phyloP scores from a whole-genome alignment of 2,113 vertebrate species.

The Dipodomys stephensi region DNA sequence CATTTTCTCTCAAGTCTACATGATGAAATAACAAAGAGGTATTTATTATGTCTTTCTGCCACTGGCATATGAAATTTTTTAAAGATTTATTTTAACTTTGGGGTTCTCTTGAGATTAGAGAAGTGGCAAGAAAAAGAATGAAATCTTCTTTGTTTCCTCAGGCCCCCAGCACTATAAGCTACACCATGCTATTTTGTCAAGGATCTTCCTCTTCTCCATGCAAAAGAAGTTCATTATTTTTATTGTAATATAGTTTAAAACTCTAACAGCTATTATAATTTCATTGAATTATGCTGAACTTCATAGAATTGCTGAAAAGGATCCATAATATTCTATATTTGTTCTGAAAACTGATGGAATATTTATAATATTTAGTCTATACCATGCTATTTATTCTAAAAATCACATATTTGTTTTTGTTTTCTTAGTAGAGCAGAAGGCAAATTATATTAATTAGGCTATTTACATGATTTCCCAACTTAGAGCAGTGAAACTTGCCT shows the following conservation, averaged over 20 bases:
- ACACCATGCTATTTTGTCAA: conserved; percentile 62
- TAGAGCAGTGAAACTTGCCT: conserved; percentile 88
- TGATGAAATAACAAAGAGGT: conserved; percentile 82
- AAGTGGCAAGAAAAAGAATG: conserved; percentile 81
- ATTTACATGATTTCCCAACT: conserved; percentile 91
- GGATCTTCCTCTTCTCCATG: conserved; percentile 76
- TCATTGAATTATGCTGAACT: conserved; percentile 83
- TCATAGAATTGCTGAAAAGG: conserved; percentile 76
- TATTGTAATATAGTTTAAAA: conserved; percentile 75
- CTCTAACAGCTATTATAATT: conserved; percentile 78
- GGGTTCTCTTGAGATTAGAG: conserved; percentile 83
- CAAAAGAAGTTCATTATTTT: conserved; percentile 79
- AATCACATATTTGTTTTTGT: conserved; percentile 90
- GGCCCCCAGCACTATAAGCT: conserved; percentile 68
- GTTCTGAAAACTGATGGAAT: conserved; percentile 79
- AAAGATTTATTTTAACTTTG: conserved; percentile 85
- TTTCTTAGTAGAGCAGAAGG: conserved; percentile 87
- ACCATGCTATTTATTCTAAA: conserved; percentile 84
- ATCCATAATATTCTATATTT: conserved; percentile 80
- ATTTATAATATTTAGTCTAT: conserved; percentile 86
- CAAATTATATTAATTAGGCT: conserved; percentile 91
- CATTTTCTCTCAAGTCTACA: conserved; percentile 86
- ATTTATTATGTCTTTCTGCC: conserved; percentile 85
- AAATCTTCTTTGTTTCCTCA: conserved; percentile 73
- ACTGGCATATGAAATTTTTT: conserved; percentile 81